Percentiles rank a stretch among this genome's conserved stretches.
Conservation (phyloP, 1,140 invertebrate species). For the Ceratosolen fusciceps region DNA sequence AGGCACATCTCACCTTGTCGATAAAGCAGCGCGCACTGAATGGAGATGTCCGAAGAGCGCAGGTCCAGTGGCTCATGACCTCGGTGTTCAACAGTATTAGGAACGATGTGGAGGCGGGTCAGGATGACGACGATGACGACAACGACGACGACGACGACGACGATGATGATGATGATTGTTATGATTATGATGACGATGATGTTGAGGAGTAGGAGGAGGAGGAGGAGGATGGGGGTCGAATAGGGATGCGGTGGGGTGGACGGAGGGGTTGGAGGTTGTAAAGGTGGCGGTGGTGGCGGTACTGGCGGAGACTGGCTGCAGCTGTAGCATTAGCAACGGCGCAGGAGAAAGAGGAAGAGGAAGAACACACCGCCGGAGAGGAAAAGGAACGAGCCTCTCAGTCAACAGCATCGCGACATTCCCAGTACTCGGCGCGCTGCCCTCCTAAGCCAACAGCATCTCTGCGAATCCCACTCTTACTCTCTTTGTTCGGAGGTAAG, state of each 20-base stretch:
- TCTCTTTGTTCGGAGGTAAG: not conserved
- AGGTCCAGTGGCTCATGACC: conserved; percentile 8
- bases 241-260: conserved; percentile 26
- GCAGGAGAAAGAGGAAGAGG: not conserved
- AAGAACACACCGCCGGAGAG: conserved; percentile 35
- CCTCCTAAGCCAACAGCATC: not conserved
- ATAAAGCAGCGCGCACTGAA: conserved; percentile 29
- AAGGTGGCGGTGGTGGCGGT: not conserved
- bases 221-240: conserved; percentile 31
- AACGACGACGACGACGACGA: not conserved
- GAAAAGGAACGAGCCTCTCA: conserved; percentile 49
- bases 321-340: no score
- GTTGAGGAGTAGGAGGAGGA: not conserved
- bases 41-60: not conserved
- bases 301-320: no score
- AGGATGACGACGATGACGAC: conserved; percentile 32
- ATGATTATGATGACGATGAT: not conserved
- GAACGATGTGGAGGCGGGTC: not conserved
- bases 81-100: not conserved
- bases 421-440: conserved; percentile 49
- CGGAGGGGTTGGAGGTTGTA: no score
- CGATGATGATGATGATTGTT: conserved; percentile 37
- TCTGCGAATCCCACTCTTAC: not conserved
- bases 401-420: conserved; percentile 57
- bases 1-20: conserved; percentile 10